Percentiles rank a stretch among this genome's conserved stretches.
Conservation (phyloP, 2,113 vertebrate genomes). For the Notothenia coriiceps region DNA sequence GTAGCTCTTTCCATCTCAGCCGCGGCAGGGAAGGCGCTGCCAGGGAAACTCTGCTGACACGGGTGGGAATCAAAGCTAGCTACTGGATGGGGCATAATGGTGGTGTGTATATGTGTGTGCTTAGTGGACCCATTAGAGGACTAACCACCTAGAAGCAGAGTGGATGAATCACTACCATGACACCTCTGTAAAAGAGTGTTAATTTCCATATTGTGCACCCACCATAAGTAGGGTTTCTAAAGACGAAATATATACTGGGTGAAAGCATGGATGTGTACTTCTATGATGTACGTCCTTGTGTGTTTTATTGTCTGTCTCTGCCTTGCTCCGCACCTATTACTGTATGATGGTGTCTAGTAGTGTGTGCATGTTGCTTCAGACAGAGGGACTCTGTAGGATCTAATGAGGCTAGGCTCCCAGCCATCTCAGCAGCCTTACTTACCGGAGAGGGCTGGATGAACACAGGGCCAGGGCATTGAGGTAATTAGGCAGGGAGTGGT, state of each 20-base stretch:
- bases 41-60: slow-evolving; percentile 72
- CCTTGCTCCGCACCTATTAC: slow-evolving; percentile 58
- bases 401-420: slow-evolving; percentile 81
- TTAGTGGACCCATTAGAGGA: slow-evolving; percentile 68
- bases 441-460: slow-evolving; percentile 77
- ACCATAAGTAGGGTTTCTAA: slow-evolving; percentile 29
- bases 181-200: slow-evolving; percentile 32
- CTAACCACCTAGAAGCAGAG: slow-evolving; percentile 54
- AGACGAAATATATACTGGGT: slow-evolving; percentile 36
- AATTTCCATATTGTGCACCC: slow-evolving; percentile 51
- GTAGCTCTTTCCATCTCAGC: slow-evolving; percentile 80
- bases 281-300: slow-evolving; percentile 53
- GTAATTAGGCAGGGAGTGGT: slow-evolving; percentile 83
- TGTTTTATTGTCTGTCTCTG: slow-evolving; percentile 62
- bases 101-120: slow-evolving; percentile 27
- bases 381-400: slow-evolving; percentile 71
- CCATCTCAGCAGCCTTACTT: slow-evolving; percentile 81
- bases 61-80: slow-evolving; percentile 70
- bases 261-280: slow-evolving; percentile 36
- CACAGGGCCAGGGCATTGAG: slow-evolving; percentile 74
- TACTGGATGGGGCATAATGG: slow-evolving; percentile 21
- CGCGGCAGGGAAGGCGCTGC: slow-evolving; percentile 62
- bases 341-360: slow-evolving; percentile 51
- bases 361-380: slow-evolving; percentile 72
- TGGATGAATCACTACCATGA: slow-evolving; percentile 51